A percentile compares a stretch with the other conserved stretches of the same genome.
Evolutionary conservation across 2,888 invertebrate species (phyloP).

Genomic region (Phaedon cochleariae): DNA sequence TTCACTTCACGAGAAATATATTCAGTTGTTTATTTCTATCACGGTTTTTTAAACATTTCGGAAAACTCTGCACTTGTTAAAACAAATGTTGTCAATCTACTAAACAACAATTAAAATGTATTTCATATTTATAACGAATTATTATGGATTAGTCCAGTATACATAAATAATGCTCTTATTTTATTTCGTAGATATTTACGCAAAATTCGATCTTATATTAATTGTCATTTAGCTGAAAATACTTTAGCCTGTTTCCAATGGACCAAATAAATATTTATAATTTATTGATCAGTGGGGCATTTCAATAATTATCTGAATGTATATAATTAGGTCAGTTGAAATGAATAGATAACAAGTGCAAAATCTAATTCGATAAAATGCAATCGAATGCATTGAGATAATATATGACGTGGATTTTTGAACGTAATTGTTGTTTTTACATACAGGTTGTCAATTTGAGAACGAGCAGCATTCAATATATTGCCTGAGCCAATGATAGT

Average conservation of each 20-base stretch:
- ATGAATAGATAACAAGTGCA: slow-evolving; percentile 56
- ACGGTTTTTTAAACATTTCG: slow-evolving; percentile 11
- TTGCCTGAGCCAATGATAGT: no score
- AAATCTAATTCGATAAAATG: slow-evolving; percentile 48
- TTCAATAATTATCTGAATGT: slow-evolving; percentile 51
- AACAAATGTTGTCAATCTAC: slow-evolving; percentile 53
- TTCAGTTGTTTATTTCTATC: slow-evolving; percentile 26
- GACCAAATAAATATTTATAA: slow-evolving; percentile 46
- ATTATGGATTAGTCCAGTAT: slow-evolving; percentile 52
- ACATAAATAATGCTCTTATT: slow-evolving; percentile 56
- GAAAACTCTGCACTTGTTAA: slow-evolving; percentile 20
- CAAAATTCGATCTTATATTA: slow-evolving; percentile 57
- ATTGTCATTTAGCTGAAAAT: slow-evolving; percentile 45
- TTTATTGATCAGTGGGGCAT: slow-evolving; percentile 44
- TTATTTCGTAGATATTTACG: slow-evolving; percentile 56
- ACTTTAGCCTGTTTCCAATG: slow-evolving; percentile 36
- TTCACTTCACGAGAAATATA: slow-evolving; percentile 36
- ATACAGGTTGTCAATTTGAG: no score
- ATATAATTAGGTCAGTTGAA: slow-evolving; percentile 60
- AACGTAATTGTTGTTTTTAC: background rate
- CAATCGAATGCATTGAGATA: slow-evolving; percentile 37
- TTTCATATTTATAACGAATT: slow-evolving; percentile 61
- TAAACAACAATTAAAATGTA: slow-evolving; percentile 58
- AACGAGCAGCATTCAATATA: no score
- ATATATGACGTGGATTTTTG: slow-evolving; percentile 29